A percentile compares a stretch with the other conserved stretches of the same genome.
Conservation (phyloP, 2,797 vertebrate species). For the Gymnocypris eckloni region DNA sequence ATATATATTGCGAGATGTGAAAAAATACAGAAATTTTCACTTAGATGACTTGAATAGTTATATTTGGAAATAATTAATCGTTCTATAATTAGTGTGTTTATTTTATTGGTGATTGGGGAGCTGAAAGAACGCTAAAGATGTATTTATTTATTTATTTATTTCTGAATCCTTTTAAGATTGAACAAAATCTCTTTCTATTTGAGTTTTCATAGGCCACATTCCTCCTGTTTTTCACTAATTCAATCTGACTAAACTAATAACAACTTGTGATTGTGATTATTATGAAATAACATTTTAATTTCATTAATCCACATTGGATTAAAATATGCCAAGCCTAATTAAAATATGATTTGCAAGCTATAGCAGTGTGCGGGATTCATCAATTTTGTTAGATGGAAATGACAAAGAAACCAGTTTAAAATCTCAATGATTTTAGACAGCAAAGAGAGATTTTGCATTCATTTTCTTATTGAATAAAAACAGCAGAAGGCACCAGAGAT, state of each 20-base stretch:
- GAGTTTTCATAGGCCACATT: not conserved
- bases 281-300: not conserved
- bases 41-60: no score
- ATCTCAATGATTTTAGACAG: not conserved
- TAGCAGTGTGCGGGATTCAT: not conserved
- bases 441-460: not conserved
- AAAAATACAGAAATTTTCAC: no score
- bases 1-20: no score
- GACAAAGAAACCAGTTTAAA: not conserved
- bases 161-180: no score
- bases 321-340: no score
- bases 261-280: not conserved
- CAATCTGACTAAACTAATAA: not conserved
- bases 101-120: not conserved
- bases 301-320: not conserved
- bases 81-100: no score
- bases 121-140: no score
- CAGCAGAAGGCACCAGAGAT: not conserved
- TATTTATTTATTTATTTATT: not conserved
- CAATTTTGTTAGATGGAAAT: no score
- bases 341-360: not conserved
- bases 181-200: not conserved
- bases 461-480: not conserved
- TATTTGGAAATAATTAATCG: not conserved
- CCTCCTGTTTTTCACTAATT: not conserved